Evolutionary conservation across 1,140 invertebrate genomes (phyloP).

Genomic region (Platyura marginata): DNA sequence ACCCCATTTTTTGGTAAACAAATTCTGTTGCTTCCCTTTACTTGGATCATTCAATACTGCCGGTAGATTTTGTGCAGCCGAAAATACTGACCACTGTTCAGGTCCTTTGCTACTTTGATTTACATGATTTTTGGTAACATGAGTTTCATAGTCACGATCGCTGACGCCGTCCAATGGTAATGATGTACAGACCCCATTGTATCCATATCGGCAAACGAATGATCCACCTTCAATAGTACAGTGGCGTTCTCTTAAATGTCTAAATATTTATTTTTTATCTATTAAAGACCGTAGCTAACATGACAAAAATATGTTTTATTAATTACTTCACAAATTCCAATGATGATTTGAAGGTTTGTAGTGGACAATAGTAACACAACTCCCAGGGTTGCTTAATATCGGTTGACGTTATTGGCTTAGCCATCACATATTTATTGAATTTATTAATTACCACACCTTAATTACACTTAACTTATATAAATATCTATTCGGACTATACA

Average conservation of each 20-base stretch:
- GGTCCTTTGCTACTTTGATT: constrained; percentile 32
- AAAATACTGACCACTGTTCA: constrained; percentile 56
- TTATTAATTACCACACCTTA: too few relatives aligned
- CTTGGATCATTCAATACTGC: constrained; percentile 93
- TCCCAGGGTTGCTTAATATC: constrained; percentile 20
- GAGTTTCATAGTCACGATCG: constrained; percentile 74
- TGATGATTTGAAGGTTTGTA: constrained; percentile 28
- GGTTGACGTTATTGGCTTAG: background rate
- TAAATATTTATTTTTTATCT: too few relatives aligned
- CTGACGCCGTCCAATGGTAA: constrained; percentile 75
- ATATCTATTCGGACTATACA: too few relatives aligned
- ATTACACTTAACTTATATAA: too few relatives aligned
- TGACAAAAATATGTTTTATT: background rate
- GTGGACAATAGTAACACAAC: constrained; percentile 33
- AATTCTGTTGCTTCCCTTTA: constrained; percentile 73
- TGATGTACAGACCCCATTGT: constrained; percentile 70
- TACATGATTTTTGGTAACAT: constrained; percentile 63
- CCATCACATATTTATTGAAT: background rate
- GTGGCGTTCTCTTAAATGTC: constrained; percentile 64
- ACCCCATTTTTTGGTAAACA: constrained; percentile 97
- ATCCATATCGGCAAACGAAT: constrained; percentile 74
- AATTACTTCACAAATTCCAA: constrained; percentile 32
- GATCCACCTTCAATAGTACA: constrained; percentile 77
- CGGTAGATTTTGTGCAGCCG: constrained; percentile 82
- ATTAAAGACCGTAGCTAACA: constrained; percentile 4